Evolutionary conservation across 2,113 vertebrate genomes (phyloP), one percentile per base, ranked within the genome.

Genomic region (Acinonyx jubatus): DNA sequence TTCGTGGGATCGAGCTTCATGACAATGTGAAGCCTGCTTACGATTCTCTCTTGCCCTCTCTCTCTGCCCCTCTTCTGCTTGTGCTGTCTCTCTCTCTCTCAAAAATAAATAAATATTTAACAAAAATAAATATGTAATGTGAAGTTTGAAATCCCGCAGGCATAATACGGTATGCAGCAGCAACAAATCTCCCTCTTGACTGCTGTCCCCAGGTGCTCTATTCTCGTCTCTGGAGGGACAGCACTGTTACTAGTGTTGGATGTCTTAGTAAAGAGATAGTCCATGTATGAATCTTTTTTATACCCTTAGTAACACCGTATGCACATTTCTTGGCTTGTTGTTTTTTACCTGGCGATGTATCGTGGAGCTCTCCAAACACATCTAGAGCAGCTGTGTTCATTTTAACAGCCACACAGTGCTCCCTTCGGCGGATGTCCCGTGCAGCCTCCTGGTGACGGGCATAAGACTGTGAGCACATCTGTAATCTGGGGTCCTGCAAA

Each of bases 231-330:
- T 4, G 25, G 61, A 76, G 25, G 31, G 50, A 45, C 25, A 36
- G 4, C 13, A 0, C 38, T 36, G 6, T 33, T n/a, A 33, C 5
- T 41, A 11, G 13, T 50, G 61, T 41, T 41, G 41, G 27, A 13
- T 10, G 0, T 31, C 4, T 48, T 12, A 36, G 14, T 52, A 52
- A 68, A 95, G 61, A 85, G 84, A 36, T 2, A 74, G 3, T 84
- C 50, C 1, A 2, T 7, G 3, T 31, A 0, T 14, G 12, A 9
- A 2, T 50, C 25, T 36, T 41, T 41, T 21, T 31, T 9, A 68
- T 66, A 33, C 7, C 38, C n/a, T 73, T 69, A 63, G 36, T 23
- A 16, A 29, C 1, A 33, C 6, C 61, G 41, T 55, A 4, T 29
- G 36, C 31, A 31, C 38, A 0, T 55, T 45, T 19, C 80, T 93